A percentile compares a stretch with the other conserved stretches of the same genome.
These are phyloP conservation scores for Carlito syrichta DNA, from an alignment of 2,113 vertebrate genomes.

Conservation along the genomic window DNA sequence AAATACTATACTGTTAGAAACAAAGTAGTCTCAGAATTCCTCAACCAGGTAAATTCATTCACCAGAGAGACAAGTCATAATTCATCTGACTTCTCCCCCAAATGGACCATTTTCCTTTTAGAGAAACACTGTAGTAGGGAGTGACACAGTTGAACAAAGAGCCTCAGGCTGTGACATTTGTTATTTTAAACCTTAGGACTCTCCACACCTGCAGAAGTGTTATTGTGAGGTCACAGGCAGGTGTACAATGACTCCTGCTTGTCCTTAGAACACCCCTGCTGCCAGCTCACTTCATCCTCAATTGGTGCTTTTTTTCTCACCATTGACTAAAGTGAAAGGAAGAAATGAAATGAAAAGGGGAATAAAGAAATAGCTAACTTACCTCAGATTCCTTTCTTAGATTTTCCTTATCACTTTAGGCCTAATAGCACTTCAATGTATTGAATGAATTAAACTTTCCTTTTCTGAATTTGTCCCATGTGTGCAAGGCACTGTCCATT, in stretches of 20 bases:
- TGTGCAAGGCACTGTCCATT: not conserved
- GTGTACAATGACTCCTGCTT: not conserved
- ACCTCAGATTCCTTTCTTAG: constrained; percentile 33
- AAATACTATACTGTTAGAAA: not conserved
- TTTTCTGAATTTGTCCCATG: not conserved
- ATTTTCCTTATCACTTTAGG: not conserved
- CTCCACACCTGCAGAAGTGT: constrained; percentile 1
- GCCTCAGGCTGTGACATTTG: not conserved
- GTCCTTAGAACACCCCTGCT: not conserved
- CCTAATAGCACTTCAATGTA: not conserved
- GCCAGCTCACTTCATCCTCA: not conserved
- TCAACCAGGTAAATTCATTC: constrained; percentile 7
- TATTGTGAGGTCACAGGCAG: not conserved
- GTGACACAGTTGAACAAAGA: not conserved
- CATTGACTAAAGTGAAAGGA: constrained; percentile 6
- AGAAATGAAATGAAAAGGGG: not conserved
- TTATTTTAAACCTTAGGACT: not conserved
- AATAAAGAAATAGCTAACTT: constrained; percentile 12
- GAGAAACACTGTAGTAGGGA: not conserved
- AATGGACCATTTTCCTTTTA: not conserved
- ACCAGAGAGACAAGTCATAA: not conserved
- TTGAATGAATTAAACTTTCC: constrained; percentile 4
- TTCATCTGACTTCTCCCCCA: not conserved
- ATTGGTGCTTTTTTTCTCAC: not conserved
- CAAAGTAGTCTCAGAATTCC: not conserved